These are phyloP conservation scores for Caenorhabditis latens DNA, from an alignment of 1,140 invertebrate species.

Conservation along the genomic window DNA sequence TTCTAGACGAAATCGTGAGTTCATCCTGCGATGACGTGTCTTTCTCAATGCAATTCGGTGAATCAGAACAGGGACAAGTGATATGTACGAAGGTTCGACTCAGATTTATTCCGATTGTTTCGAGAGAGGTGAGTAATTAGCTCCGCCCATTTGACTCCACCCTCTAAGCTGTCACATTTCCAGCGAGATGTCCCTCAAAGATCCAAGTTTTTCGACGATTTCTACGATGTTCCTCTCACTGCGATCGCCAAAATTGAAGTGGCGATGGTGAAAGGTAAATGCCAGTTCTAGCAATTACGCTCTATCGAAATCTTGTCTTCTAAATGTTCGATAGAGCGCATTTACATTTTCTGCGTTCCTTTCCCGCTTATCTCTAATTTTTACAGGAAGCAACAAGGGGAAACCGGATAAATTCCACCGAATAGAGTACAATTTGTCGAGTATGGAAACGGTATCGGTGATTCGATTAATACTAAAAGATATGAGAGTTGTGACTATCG, in stretches of 20 bases:
- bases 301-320: neutral
- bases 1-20: constrained; percentile 58
- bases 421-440: constrained; percentile 1
- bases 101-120: constrained; percentile 38
- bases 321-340: neutral
- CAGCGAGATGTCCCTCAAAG: constrained; percentile 47
- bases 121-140: neutral
- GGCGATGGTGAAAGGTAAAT: constrained; percentile 42
- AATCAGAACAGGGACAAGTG: constrained; percentile 49
- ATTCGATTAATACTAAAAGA: constrained; percentile 30
- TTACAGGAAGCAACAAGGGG: neutral
- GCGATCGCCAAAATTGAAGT: constrained; percentile 51
- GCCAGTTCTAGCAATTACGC: neutral
- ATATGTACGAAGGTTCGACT: constrained; percentile 58
- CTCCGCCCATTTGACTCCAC: neutral
- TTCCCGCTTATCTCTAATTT: too few species aligned
- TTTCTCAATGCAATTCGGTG: constrained; percentile 55
- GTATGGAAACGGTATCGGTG: constrained; percentile 8
- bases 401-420: constrained; percentile 38
- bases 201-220: constrained; percentile 51
- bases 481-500: constrained; percentile 31
- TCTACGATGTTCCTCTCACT: constrained; percentile 51
- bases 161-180: neutral
- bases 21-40: constrained; percentile 57
- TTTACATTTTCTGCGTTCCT: too few species aligned